Base-by-base conservation (phyloP, 1,140 invertebrate species). In the Drosophila quadrilineata region DNA sequence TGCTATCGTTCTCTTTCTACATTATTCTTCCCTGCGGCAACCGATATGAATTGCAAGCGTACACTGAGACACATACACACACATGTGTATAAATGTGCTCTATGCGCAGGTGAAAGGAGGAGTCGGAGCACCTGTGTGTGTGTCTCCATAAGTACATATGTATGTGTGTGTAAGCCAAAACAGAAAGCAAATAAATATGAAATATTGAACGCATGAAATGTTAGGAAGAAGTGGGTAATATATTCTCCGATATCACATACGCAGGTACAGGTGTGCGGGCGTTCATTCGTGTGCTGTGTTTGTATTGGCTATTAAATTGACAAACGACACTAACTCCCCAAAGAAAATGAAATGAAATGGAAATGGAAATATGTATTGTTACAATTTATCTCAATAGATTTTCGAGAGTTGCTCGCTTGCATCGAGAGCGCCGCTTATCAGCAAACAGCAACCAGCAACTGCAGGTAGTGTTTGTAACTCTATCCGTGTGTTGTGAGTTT, bases 381-480 rank as follows among this genome's bases (percentile, higher is more conserved):
- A 66, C 73, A 77, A 85, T 74, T 85, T 86, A 71, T 80, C 76
- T 82, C 71, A 80, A 75, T 82, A 82, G 66, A 63, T 74, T 80
- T n/a, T 40, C 21, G 45, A 54, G 35, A n/a, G n/a, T n/a, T n/a
- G 9, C n/a, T 26, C 31, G 16, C 22, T 12, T 52, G 49, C 46
- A 50, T 50, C 57, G 46, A 63, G 40, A 45, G 62, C 36, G 60
- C 26, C 26, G 36, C 35, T 84, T 84, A 85, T 84, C 79, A 85
- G 64, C n/a, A n/a, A n/a, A n/a, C n/a, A n/a, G n/a, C n/a, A n/a
- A n/a, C n/a, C n/a, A n/a, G n/a, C 38, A 58, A 41, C 48, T 60
- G 70, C 52, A 75, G 72, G 60, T 62, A 72, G 50, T 52, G n/a
- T n/a, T n/a, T n/a, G n/a, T n/a, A n/a, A n/a, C 19, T 9, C 6